Conservation (phyloP, 2,888 invertebrate genomes). For the Leptinotarsa juncta region DNA sequence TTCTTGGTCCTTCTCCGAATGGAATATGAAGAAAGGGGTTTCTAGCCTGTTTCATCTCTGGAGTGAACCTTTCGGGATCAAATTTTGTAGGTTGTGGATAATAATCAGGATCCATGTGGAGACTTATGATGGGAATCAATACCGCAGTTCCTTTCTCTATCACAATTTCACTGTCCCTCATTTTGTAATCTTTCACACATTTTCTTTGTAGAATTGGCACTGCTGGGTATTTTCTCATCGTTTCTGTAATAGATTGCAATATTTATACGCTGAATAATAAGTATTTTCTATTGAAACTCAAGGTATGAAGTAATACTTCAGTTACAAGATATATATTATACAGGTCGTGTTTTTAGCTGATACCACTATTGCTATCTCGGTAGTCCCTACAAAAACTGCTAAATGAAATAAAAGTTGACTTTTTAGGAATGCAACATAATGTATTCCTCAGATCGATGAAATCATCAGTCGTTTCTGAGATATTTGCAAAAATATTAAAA, state of each 20-base stretch:
- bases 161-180: slow-evolving; percentile 45
- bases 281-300: no score
- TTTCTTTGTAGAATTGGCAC: slow-evolving; percentile 42
- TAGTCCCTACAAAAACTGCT: no score
- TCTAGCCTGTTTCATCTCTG: slow-evolving; percentile 42
- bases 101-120: slow-evolving; percentile 51
- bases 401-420: no score
- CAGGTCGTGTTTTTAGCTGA: no score
- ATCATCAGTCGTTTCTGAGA: no score
- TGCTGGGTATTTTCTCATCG: slow-evolving; percentile 49
- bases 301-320: no score
- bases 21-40: slow-evolving; percentile 47
- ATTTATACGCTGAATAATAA: no score
- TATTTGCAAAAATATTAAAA: no score
- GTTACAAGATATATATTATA: no score
- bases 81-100: slow-evolving; percentile 51
- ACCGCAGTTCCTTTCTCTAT: slow-evolving; percentile 51
- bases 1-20: slow-evolving; percentile 53
- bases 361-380: no score
- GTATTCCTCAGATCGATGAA: no score
- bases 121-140: slow-evolving; percentile 43
- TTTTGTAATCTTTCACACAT: slow-evolving; percentile 50
- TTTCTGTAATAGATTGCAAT: slow-evolving; percentile 40
- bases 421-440: no score
- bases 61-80: slow-evolving; percentile 51